These are phyloP conservation scores for Characodon lateralis DNA, from an alignment of 2,797 vertebrate species.

Conservation along the genomic window DNA sequence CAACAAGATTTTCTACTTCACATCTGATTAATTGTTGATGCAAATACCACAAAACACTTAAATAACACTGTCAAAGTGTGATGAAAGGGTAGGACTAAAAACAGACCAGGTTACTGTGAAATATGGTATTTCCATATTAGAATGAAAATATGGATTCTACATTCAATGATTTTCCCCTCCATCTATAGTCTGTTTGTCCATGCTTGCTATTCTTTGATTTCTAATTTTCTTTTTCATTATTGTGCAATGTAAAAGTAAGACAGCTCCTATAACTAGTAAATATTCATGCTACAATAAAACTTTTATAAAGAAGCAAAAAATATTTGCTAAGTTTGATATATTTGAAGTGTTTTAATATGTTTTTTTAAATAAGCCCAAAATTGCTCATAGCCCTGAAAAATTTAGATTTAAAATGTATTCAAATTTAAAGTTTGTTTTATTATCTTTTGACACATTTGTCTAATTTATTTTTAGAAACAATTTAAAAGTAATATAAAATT, in stretches of 20 bases:
- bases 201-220: too few relatives aligned
- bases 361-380: background rate
- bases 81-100: background rate
- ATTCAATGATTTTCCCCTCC: background rate
- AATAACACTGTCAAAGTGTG: background rate
- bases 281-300: background rate
- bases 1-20: background rate
- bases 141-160: background rate
- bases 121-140: background rate
- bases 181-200: background rate
- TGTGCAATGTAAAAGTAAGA: background rate
- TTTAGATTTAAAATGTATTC: background rate
- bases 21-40: background rate
- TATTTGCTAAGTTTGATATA: background rate
- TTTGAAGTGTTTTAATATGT: background rate
- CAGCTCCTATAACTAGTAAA: background rate
- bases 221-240: too few relatives aligned
- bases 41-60: background rate
- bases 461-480: background rate
- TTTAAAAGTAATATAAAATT: background rate
- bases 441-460: background rate
- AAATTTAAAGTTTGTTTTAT: background rate
- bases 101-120: background rate
- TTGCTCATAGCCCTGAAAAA: background rate
- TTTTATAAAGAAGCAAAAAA: background rate